Percentiles rank a stretch among this genome's conserved stretches.
Conservation (phyloP, 2,888 invertebrate genomes). For the Crocallis elinguaria region DNA sequence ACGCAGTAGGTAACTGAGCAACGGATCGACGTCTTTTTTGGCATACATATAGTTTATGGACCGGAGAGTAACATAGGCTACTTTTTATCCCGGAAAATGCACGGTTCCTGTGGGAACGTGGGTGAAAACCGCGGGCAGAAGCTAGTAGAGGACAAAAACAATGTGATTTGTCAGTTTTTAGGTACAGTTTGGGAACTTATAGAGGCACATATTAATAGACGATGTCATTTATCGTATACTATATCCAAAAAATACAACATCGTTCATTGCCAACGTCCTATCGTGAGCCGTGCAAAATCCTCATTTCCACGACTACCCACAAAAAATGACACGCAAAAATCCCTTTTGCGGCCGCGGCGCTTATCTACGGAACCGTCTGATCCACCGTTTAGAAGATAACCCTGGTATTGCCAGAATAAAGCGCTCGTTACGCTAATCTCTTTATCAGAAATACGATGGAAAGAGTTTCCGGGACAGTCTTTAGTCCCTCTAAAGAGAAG, state of each 20-base stretch:
- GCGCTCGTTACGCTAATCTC: constrained; percentile 41
- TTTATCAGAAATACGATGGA: constrained; percentile 37
- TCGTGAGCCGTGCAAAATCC: constrained; percentile 20
- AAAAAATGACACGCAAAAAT: constrained; percentile 31
- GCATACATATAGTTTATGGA: no score
- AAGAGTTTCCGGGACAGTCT: constrained; percentile 31
- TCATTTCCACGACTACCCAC: constrained; percentile 21
- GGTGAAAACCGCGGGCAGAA: no score
- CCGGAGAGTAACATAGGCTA: no score
- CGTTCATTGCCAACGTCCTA: background rate
- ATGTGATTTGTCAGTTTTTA: no score
- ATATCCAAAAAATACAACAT: background rate
- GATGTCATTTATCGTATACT: no score
- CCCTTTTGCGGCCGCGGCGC: constrained; percentile 16
- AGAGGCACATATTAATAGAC: no score
- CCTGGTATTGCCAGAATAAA: constrained; percentile 35
- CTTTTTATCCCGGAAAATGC: no score
- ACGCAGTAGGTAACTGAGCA: no score
- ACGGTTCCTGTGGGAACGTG: no score
- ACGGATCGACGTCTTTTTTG: no score
- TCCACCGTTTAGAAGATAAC: constrained; percentile 42
- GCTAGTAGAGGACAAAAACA: no score
- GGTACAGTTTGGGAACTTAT: no score
- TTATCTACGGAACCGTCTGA: constrained; percentile 36
- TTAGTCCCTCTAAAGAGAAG: constrained; percentile 7